Percentiles rank a stretch among this genome's conserved stretches.
These are phyloP conservation scores for Bombycilla garrulus DNA, from an alignment of 2,113 vertebrate genomes.

Conservation along the genomic window DNA sequence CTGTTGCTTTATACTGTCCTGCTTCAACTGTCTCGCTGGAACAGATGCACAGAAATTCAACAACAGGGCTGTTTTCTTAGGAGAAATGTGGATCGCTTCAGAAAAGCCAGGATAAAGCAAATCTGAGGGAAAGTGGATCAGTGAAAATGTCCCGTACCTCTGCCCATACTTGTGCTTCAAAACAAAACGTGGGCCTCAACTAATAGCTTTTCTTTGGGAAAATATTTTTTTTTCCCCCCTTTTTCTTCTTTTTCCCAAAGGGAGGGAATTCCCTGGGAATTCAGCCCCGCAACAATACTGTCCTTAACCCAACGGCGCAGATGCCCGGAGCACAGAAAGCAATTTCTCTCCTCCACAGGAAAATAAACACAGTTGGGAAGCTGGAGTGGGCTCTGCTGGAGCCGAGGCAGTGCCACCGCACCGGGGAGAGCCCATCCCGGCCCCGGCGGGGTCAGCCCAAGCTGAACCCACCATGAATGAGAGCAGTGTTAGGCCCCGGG, in stretches of 20 bases:
- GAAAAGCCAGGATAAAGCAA: constrained; percentile 55
- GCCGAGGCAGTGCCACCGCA: background rate
- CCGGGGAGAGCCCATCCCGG: background rate
- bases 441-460: background rate
- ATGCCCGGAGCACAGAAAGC: background rate
- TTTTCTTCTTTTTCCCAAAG: background rate
- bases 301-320: background rate
- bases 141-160: background rate
- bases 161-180: constrained; percentile 9
- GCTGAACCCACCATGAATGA: constrained; percentile 3
- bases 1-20: constrained; percentile 61
- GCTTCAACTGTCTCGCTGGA: constrained; percentile 56
- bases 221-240: background rate
- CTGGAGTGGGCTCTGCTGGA: background rate
- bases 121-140: constrained; percentile 13
- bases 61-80: constrained; percentile 55
- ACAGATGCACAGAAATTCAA: constrained; percentile 58
- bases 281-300: background rate
- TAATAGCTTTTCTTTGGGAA: background rate
- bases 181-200: background rate
- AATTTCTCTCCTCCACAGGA: background rate
- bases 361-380: background rate
- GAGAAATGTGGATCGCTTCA: constrained; percentile 37
- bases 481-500: constrained; percentile 37
- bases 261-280: constrained; percentile 42